Evolutionary conservation across 2,797 vertebrate species (phyloP), one percentile per base, ranked within the genome.

Genomic region (Chromis chromis): DNA sequence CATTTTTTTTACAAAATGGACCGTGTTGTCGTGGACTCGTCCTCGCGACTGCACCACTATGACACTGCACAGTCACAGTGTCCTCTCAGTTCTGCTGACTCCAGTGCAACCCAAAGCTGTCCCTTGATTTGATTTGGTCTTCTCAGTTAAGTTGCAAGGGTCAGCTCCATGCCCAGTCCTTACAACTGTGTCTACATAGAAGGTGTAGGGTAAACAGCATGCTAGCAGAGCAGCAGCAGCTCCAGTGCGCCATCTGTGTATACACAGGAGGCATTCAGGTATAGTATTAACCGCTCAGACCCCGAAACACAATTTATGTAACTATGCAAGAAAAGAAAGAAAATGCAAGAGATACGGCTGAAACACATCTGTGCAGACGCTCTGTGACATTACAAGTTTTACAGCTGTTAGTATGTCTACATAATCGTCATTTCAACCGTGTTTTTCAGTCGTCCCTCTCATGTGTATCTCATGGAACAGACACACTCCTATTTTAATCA

Each of bases 51-150:
- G 28, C 53, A 59, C 76, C 53, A 27, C 46, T 19, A 22, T 75
- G 68, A 62, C 59, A 24, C 65, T 67, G 66, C 22, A 33, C 70
- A 52, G 46, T 71, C 68, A 68, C 76, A 14, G 40, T 66, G 88
- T 81, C 79, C 79, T 85, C 59, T 81, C 66, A 73, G 72, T 85
- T 88, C 57, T 86, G 88, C 89, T 85, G 88, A 87, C 83, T 84
- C 59, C 39, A 44, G 19, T 55, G 56, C 57, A 79, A 81, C 73
- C 59, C 58, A 83, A 70, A 84, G 81, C 63, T 76, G 75, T 76
- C 64, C 72, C 39, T 62, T 86, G 68, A 73, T 92, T 88, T 88
- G 74, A 90, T 90, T 90, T 85, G 60, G 78, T 69, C 63, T 65
- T 70, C 66, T 70, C 65, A 10, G 65, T 74, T 54, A 81, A 81